Percentiles rank a stretch among this genome's conserved stretches.
These are phyloP conservation scores for Neoniphon sammara DNA, from an alignment of 2,797 vertebrate genomes.

Conservation along the genomic window DNA sequence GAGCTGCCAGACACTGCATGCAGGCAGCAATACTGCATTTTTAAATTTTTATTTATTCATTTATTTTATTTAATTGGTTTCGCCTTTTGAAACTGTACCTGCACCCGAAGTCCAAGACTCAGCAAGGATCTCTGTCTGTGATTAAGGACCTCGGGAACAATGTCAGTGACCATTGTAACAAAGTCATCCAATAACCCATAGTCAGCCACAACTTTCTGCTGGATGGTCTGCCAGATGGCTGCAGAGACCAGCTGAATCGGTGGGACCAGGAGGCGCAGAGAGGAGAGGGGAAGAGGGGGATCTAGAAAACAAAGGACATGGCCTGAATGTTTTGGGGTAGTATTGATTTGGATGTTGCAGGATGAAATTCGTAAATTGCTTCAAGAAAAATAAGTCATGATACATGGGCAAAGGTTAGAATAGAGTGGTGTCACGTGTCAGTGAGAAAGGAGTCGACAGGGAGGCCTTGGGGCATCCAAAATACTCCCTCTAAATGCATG, in stretches of 20 bases:
- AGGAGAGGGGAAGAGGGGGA: conserved; percentile 15
- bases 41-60: no score
- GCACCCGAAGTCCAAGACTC: conserved; percentile 71
- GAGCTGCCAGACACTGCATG: no score
- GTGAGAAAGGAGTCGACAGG: neutral
- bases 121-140: conserved; percentile 70
- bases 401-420: neutral
- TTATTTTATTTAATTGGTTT: neutral
- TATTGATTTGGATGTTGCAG: neutral
- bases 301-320: conserved; percentile 8
- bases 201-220: conserved; percentile 47
- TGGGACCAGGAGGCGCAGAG: conserved; percentile 34
- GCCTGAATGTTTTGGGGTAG: neutral
- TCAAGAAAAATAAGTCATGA: neutral
- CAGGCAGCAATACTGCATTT: no score
- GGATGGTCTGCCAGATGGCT: conserved; percentile 69
- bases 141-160: conserved; percentile 70
- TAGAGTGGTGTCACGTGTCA: no score
- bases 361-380: neutral
- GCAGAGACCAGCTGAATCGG: conserved; percentile 56
- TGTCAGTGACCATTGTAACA: conserved; percentile 56
- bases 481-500: no score
- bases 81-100: conserved; percentile 53
- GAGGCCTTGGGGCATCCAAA: neutral
- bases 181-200: conserved; percentile 72